Conservation (phyloP, 2,797 vertebrate genomes). For the Tauraco hartlaubi region DNA sequence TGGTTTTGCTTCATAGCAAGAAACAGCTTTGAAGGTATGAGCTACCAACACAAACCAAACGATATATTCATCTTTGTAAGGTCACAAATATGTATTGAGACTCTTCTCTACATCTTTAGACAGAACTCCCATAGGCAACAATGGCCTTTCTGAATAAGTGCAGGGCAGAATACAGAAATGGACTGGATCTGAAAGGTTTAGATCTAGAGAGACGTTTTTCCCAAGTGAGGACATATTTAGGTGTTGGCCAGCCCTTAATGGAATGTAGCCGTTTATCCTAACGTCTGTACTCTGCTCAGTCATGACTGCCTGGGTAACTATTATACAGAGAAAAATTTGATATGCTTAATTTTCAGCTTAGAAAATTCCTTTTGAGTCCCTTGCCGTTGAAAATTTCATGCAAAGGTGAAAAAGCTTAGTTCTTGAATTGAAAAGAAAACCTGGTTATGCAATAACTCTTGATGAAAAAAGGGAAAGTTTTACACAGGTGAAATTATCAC, state of each 20-base stretch:
- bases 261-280: neutral
- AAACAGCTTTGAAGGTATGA: neutral
- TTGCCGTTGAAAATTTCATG: neutral
- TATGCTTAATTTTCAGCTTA: neutral
- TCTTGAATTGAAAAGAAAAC: neutral
- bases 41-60: neutral
- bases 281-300: fast-evolving
- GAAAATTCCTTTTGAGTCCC: neutral
- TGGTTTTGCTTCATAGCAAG: neutral
- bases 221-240: neutral
- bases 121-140: neutral
- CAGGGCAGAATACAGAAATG: neutral
- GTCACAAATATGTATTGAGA: neutral
- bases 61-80: neutral
- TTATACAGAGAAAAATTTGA: neutral
- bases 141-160: neutral
- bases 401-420: neutral
- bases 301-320: neutral
- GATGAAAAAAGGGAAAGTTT: neutral
- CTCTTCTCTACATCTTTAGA: neutral
- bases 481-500: neutral
- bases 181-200: neutral
- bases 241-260: neutral
- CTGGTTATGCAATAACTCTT: neutral
- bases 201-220: neutral